Evolutionary conservation across 2,113 vertebrate genomes (phyloP).

Genomic region (Oreochromis aureus): DNA sequence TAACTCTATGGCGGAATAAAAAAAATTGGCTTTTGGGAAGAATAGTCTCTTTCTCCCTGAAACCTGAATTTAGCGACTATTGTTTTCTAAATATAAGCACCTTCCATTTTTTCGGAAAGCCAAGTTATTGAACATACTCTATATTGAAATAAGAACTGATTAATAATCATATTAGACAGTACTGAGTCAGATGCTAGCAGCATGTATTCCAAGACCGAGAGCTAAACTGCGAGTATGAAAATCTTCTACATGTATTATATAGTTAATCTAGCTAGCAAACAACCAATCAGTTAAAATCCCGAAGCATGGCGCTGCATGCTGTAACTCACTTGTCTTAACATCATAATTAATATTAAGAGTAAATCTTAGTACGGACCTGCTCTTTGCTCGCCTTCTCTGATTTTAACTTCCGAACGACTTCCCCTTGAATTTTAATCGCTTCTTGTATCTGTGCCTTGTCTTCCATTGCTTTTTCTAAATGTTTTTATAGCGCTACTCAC

Average conservation of each 20-base stretch:
- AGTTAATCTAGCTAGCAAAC: neutral
- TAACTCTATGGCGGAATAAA: neutral
- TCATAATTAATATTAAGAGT: neutral
- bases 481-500: neutral
- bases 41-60: accelerated
- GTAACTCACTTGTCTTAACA: neutral
- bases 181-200: neutral
- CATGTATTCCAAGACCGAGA: neutral
- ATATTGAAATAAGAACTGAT: neutral
- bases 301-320: neutral
- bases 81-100: neutral
- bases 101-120: neutral
- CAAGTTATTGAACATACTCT: neutral
- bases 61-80: neutral
- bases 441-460: conserved; percentile 66
- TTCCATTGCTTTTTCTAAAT: conserved; percentile 49
- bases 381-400: conserved; percentile 71
- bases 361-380: conserved; percentile 59
- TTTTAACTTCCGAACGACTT: conserved; percentile 73
- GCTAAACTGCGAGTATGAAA: neutral
- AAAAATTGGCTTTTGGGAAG: neutral
- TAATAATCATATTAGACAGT: neutral
- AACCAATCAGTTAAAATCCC: neutral
- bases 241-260: neutral
- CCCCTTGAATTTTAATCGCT: conserved; percentile 72